These are phyloP conservation scores for Plagodis pulveraria DNA, from an alignment of 2,888 invertebrate species.

Conservation along the genomic window DNA sequence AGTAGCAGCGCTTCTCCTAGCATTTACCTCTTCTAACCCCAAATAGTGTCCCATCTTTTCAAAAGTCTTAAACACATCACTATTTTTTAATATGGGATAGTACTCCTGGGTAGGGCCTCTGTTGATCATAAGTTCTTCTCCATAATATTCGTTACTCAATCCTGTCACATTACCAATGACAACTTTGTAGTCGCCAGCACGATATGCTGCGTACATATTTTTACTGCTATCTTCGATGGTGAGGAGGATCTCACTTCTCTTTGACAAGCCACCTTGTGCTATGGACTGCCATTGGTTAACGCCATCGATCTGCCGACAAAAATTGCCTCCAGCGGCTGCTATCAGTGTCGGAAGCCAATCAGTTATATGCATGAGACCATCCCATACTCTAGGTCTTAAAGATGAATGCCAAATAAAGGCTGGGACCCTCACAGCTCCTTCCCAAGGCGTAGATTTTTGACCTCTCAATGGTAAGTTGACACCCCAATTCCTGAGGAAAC, in stretches of 20 bases:
- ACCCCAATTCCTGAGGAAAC: constrained; percentile 89
- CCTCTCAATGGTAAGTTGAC: constrained; percentile 92
- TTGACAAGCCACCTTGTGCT: constrained; percentile 70
- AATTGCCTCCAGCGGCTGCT: constrained; percentile 65
- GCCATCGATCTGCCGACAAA: constrained; percentile 84
- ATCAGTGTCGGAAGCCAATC: constrained; percentile 93
- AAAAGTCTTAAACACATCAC: constrained; percentile 61
- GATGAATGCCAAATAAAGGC: constrained; percentile 88
- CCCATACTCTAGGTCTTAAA: constrained; percentile 86
- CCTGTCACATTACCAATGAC: constrained; percentile 83
- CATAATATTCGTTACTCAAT: constrained; percentile 67
- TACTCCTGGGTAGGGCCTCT: constrained; percentile 66
- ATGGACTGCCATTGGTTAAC: constrained; percentile 89
- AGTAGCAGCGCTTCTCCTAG: constrained; percentile 58
- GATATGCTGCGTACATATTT: constrained; percentile 81
- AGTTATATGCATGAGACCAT: constrained; percentile 89
- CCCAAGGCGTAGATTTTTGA: constrained; percentile 93
- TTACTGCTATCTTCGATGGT: constrained; percentile 82
- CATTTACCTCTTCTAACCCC: constrained; percentile 53
- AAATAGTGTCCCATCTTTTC: constrained; percentile 61
- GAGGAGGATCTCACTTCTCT: constrained; percentile 83
- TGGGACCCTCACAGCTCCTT: constrained; percentile 92
- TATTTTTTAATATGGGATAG: constrained; percentile 54
- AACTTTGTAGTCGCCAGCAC: constrained; percentile 87
- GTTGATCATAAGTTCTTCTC: constrained; percentile 60